A percentile compares a stretch with the other conserved stretches of the same genome.
phyloP scores from a whole-genome alignment of 2,797 vertebrate genomes.

The Periparus ater region DNA sequence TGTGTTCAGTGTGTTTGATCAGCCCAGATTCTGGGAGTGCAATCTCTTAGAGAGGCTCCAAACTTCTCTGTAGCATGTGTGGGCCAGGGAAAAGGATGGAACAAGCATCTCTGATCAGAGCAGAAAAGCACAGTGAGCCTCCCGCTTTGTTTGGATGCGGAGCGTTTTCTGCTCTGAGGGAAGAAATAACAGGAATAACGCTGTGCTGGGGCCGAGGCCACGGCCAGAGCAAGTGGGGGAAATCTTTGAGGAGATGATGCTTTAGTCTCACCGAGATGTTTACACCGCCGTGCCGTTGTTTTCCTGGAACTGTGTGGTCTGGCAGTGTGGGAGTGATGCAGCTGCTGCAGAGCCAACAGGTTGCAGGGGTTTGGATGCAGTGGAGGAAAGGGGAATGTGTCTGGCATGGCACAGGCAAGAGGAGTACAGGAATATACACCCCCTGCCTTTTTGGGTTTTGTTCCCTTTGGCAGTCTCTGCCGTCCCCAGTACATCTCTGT shows the following conservation, averaged over 20 bases:
- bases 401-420: neutral
- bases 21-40: fast-evolving
- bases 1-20: neutral
- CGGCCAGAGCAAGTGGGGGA: fast-evolving
- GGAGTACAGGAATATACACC: neutral
- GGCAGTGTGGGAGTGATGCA: neutral
- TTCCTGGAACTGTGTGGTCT: neutral
- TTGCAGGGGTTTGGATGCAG: neutral
- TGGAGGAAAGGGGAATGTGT: fast-evolving
- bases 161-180: neutral
- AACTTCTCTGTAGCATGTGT: neutral
- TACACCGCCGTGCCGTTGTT: neutral
- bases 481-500: neutral
- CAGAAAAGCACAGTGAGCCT: neutral
- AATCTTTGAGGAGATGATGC: neutral
- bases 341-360: neutral
- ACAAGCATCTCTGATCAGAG: neutral
- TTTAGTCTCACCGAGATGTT: neutral
- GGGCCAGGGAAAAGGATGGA: neutral
- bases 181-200: neutral
- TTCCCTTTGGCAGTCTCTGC: neutral
- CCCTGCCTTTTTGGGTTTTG: no score
- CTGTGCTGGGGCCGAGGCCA: neutral
- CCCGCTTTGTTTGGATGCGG: fast-evolving
- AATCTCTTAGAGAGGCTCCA: fast-evolving